Percentiles rank a stretch among this genome's conserved stretches.
These are phyloP conservation scores for Ardeotis arabs DNA, from an alignment of 2,113 vertebrate genomes.

Conservation along the genomic window DNA sequence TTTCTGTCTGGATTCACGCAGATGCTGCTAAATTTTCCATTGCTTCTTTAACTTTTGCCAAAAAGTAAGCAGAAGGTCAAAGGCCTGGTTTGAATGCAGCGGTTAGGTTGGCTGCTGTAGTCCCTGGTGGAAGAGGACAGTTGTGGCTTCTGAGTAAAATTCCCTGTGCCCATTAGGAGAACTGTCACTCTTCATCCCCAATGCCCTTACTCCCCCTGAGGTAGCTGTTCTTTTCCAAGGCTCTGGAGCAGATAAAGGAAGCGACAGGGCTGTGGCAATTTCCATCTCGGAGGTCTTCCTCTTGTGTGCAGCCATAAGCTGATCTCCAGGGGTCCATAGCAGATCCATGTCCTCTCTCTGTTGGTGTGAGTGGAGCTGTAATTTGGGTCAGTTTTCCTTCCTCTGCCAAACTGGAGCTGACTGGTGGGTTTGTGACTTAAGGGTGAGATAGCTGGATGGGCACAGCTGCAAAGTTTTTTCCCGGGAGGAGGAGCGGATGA, in stretches of 20 bases:
- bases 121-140: not conserved
- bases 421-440: not conserved
- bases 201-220: accelerated
- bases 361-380: not conserved
- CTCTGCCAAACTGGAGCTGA: not conserved
- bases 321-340: not conserved
- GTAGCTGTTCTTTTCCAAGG: not conserved
- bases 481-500: not conserved
- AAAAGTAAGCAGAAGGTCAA: not conserved
- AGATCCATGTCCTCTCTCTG: not conserved
- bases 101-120: not conserved
- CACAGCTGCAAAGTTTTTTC: not conserved
- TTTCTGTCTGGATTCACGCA: not conserved
- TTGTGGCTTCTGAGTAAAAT: not conserved
- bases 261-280: not conserved
- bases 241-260: not conserved
- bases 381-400: not conserved
- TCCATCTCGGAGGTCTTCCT: not conserved
- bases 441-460: not conserved
- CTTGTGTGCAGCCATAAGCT: not conserved
- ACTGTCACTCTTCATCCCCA: not conserved
- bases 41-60: not conserved
- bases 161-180: accelerated
- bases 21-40: not conserved
- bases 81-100: not conserved